phyloP scores from a whole-genome alignment of 2,888 invertebrate genomes.

The Cephus nigrinus region DNA sequence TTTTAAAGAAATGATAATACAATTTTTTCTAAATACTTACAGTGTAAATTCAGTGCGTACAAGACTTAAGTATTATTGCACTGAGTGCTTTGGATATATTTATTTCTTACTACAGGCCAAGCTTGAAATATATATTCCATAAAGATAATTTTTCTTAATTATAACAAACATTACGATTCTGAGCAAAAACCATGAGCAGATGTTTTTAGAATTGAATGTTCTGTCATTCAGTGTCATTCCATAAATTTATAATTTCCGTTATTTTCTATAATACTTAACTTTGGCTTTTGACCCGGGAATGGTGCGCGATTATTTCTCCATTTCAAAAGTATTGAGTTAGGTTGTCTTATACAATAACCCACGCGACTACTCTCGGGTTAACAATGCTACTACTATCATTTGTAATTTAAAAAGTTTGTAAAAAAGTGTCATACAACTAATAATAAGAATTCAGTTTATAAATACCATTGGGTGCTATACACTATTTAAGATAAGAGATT shows the following conservation, averaged over 20 bases:
- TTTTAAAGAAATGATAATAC: neutral
- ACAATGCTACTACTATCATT: neutral
- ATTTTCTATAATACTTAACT: neutral
- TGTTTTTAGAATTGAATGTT: neutral
- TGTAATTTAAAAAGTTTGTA: neutral
- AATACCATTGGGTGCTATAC: neutral
- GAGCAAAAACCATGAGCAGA: neutral
- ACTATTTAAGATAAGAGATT: neutral
- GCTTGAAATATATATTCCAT: neutral
- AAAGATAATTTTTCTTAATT: neutral
- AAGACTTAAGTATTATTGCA: neutral
- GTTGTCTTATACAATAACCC: too few species aligned
- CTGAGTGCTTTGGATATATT: neutral
- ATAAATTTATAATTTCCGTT: constrained; percentile 14
- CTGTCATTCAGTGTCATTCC: constrained; percentile 4
- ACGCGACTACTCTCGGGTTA: neutral
- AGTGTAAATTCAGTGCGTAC: neutral
- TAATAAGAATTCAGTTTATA: neutral
- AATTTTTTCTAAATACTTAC: neutral
- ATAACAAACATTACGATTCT: neutral
- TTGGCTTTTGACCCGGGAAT: neutral
- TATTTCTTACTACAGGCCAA: neutral
- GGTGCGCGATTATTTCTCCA: neutral
- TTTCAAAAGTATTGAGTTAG: neutral
- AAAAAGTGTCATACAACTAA: neutral